Evolutionary conservation across 2,888 invertebrate species (phyloP).

Genomic region (Macaria liturata): DNA sequence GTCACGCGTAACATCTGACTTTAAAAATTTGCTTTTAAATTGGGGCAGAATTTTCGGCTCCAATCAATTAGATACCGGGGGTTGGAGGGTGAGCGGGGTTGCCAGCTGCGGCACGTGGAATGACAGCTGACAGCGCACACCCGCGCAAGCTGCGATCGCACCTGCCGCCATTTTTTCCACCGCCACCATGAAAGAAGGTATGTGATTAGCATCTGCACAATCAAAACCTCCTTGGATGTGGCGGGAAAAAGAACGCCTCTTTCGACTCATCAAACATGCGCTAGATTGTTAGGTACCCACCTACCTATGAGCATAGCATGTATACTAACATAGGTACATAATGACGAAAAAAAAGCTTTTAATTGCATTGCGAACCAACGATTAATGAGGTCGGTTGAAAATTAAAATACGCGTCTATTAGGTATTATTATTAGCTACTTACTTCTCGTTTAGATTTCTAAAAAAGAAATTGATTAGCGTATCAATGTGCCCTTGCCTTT

Average conservation of each 20-base stretch:
- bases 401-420: too few relatives aligned
- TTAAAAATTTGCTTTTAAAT: constrained; percentile 7
- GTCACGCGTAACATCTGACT: too few relatives aligned
- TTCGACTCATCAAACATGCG: too few relatives aligned
- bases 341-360: too few relatives aligned
- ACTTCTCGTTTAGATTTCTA: too few relatives aligned
- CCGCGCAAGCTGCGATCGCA: constrained; percentile 76
- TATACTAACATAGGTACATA: too few relatives aligned
- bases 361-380: too few relatives aligned
- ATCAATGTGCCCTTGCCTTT: too few relatives aligned
- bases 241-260: too few relatives aligned
- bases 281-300: neutral
- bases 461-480: too few relatives aligned
- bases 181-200: constrained; percentile 39
- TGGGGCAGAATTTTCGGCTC: constrained; percentile 16
- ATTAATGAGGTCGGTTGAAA: too few relatives aligned
- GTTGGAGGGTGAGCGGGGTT: constrained; percentile 49
- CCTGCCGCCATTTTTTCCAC: constrained; percentile 59
- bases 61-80: constrained; percentile 38
- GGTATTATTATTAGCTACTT: too few relatives aligned
- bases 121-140: constrained; percentile 65
- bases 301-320: neutral
- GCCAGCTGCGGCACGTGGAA: constrained; percentile 79
- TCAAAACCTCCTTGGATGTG: constrained; percentile 2
- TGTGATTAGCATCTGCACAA: constrained; percentile 42